Evolutionary conservation across 2,888 invertebrate genomes (phyloP).

Genomic region (Crematogaster levior): DNA sequence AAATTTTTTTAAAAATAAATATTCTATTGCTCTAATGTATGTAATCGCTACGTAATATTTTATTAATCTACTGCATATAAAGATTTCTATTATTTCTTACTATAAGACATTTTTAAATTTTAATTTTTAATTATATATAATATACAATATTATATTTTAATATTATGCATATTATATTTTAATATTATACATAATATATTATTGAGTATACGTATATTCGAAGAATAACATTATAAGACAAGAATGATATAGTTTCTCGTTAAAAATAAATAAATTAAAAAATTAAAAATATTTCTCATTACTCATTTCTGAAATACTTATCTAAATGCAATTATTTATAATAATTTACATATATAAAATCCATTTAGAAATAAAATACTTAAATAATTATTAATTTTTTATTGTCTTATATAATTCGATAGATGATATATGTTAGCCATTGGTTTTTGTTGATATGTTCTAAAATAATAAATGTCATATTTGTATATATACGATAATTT

Average conservation of each 20-base stretch:
- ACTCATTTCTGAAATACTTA: background rate
- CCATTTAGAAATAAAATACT: background rate
- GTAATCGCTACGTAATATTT: no score
- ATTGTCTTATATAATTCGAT: background rate
- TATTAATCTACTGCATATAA: background rate
- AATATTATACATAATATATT: no score
- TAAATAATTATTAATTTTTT: background rate
- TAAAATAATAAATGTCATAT: no score
- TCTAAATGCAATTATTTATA: background rate
- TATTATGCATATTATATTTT: no score
- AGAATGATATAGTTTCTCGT: background rate
- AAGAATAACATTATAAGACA: background rate
- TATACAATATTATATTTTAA: no score
- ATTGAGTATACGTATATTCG: background rate
- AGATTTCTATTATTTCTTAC: background rate
- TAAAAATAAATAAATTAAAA: background rate
- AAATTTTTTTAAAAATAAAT: background rate
- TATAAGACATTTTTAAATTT: background rate
- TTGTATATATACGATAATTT: background rate
- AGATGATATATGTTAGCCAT: background rate
- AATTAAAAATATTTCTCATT: background rate
- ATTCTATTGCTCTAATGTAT: background rate
- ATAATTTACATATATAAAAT: background rate
- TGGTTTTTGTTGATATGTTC: no score
- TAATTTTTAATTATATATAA: no score